phyloP scores from a whole-genome alignment of 2,797 vertebrate genomes.

The Microctenopoma lineatum region DNA sequence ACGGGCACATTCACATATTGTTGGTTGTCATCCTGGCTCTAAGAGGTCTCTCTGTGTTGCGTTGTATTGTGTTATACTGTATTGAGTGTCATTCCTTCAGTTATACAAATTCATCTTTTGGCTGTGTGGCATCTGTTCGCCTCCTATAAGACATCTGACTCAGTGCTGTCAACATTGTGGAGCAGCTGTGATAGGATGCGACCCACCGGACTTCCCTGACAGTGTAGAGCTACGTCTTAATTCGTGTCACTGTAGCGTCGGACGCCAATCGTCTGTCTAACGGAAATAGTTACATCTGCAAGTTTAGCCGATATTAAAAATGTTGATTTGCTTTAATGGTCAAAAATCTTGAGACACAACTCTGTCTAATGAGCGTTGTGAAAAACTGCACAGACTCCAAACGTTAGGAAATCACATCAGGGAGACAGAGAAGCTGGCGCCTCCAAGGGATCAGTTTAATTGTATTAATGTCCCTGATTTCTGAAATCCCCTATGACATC shows the following conservation, averaged over 20 bases:
- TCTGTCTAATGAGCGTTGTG: constrained; percentile 43
- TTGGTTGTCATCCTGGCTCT: constrained; percentile 3
- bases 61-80: constrained; percentile 27
- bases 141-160: constrained; percentile 56
- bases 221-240: constrained; percentile 50
- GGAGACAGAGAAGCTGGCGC: constrained; percentile 57
- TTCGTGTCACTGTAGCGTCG: constrained; percentile 35
- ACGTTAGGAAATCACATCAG: constrained; percentile 63
- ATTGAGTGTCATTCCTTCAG: constrained; percentile 27
- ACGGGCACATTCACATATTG: background rate
- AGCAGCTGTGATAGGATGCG: constrained; percentile 63
- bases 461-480: constrained; percentile 70
- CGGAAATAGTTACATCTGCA: constrained; percentile 33
- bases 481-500: constrained; percentile 68
- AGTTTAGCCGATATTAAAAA: constrained; percentile 27
- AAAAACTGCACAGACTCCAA: constrained; percentile 50
- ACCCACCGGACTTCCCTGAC: constrained; percentile 27
- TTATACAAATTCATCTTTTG: constrained; percentile 49
- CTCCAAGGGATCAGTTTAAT: constrained; percentile 72
- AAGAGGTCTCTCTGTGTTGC: constrained; percentile 1
- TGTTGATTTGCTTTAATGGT: constrained; percentile 24
- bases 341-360: constrained; percentile 37
- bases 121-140: constrained; percentile 60
- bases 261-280: background rate
- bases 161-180: constrained; percentile 44